Evolutionary conservation across 2,888 invertebrate genomes (phyloP), one percentile per base, ranked within the genome.

Genomic region (Tetheella fluctuosa): DNA sequence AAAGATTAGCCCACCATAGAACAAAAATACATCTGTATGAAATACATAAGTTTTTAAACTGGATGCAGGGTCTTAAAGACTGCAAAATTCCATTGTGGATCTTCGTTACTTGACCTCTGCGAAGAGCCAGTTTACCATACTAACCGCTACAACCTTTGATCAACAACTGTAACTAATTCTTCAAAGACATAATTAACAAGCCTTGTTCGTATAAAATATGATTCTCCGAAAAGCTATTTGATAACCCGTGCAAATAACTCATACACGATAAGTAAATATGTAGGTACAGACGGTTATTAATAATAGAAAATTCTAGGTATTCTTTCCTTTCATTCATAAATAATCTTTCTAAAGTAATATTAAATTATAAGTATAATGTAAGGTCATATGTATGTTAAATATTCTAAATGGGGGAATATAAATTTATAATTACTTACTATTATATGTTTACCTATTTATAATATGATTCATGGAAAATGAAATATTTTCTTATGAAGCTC

Each of bases 151-250:
- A 28, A 54, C 28, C 54, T 54, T 54, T 54, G 23, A 54, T 54
- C 54, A 25, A 28, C 54, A 54, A 54, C 28, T 28, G 54, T 54
- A 54, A 54, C 30, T 42, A 42, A 42, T 42, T 17, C 42, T 17
- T 42, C 42, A 42, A 17, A 42, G 5, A 42, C 6, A 42, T 42
- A n/a, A 42, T 42, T 42, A 42, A 42, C 6, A 17, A 42, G 42
- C 12, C 42, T 37, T 42, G 42, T 42, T 42, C 17, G 2, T 42
- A 42, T 6, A 17, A 42, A 42, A 37, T 37, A 37, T 37, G 15
- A 37, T 37, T 37, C 37, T 15, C 37, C 17, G n/a, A 42, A 42
- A 42, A 7, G 5, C 4, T 42, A 42, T 17, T 42, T 6, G 17
- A 42, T 42, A 39, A 39, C 39, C 15, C 39, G 5, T 39, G 39